These are phyloP conservation scores for Sycophila sp. DNA, from an alignment of 1,140 invertebrate species.

Conservation along the genomic window DNA sequence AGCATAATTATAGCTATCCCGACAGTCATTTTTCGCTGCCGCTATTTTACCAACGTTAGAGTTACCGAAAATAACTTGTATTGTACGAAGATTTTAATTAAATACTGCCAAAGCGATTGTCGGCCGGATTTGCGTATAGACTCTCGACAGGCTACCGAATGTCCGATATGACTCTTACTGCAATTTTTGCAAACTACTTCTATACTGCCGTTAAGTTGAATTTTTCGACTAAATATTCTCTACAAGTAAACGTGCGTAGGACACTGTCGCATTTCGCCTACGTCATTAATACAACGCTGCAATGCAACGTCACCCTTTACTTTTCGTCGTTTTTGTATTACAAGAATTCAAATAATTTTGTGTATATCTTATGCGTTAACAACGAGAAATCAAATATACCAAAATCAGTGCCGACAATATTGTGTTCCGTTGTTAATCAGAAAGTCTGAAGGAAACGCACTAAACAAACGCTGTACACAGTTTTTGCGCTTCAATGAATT, in stretches of 20 bases:
- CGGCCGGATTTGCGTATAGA: conserved; percentile 1
- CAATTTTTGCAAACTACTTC: no score
- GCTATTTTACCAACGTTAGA: conserved; percentile 35
- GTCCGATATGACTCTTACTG: no score
- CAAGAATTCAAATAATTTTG: no score
- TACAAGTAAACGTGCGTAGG: no score
- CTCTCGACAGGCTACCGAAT: no score
- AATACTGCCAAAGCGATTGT: conserved; percentile 37
- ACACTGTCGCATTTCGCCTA: no score
- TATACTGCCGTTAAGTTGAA: no score
- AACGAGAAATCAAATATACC: no score
- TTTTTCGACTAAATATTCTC: no score
- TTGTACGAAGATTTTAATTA: conserved; percentile 28
- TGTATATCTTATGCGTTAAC: background rate
- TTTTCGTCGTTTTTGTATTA: no score
- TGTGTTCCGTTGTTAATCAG: conserved; percentile 33
- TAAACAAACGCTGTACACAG: background rate
- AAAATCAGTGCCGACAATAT: conserved; percentile 13
- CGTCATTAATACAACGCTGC: no score
- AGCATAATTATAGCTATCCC: conserved; percentile 29
- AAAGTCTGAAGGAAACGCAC: conserved; percentile 36
- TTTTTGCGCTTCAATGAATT: conserved; percentile 20
- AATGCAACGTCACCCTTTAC: no score
- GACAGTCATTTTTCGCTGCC: conserved; percentile 28
- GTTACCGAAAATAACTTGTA: conserved; percentile 35